phyloP scores from a whole-genome alignment of 2,888 invertebrate species.

The Ormyrus labotus region DNA sequence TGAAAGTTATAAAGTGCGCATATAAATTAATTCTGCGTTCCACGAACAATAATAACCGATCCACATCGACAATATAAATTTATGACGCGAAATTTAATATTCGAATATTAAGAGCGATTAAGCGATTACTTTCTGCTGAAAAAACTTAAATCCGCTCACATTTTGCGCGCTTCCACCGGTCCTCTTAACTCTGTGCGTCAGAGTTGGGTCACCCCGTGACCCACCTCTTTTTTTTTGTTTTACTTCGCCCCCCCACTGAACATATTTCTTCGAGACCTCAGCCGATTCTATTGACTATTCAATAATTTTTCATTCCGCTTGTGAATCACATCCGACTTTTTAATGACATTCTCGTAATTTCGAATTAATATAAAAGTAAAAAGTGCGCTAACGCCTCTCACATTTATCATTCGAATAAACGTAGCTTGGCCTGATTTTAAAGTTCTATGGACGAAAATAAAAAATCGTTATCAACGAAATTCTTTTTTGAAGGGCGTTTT shows the following conservation, averaged over 20 bases:
- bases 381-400: too few species aligned
- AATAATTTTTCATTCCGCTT: neutral
- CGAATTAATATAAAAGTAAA: too few species aligned
- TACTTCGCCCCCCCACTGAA: neutral
- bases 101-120: neutral
- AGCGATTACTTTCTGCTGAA: neutral
- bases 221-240: constrained; percentile 35
- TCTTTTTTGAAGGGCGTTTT: too few species aligned
- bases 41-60: too few species aligned
- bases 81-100: neutral
- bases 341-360: too few species aligned
- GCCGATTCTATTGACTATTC: neutral
- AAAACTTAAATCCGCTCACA: neutral
- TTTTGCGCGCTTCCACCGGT: neutral
- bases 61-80: neutral
- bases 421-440: too few species aligned
- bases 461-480: too few species aligned
- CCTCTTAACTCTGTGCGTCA: constrained; percentile 38
- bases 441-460: too few species aligned
- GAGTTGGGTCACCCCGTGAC: constrained; percentile 45
- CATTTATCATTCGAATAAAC: too few species aligned
- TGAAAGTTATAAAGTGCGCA: too few species aligned
- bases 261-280: constrained; percentile 16
- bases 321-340: neutral
- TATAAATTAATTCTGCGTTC: too few species aligned